Conservation (phyloP, 2,113 vertebrate species). For the Alouatta palliata region DNA sequence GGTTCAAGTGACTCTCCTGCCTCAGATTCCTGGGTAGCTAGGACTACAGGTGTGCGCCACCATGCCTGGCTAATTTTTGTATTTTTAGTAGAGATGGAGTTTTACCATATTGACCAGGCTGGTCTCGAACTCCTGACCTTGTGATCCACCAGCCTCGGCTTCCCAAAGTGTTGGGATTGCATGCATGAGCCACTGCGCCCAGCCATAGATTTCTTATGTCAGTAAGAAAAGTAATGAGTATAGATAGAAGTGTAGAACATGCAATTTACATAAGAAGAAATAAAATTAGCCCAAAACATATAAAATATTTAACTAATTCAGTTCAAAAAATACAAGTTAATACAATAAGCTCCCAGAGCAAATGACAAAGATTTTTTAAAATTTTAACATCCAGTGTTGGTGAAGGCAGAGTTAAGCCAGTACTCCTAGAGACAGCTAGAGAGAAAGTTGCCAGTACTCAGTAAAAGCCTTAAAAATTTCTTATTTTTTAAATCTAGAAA, state of each 20-base stretch:
- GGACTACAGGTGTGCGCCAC: no score
- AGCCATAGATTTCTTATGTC: neutral
- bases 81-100: no score
- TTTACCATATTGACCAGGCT: no score
- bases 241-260: constrained; percentile 18
- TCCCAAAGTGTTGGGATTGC: no score
- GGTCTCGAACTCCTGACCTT: no score
- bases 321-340: constrained; percentile 18
- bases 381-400: neutral
- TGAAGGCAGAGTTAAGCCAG: neutral
- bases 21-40: no score
- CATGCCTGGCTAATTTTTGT: no score
- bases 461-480: neutral
- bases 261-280: neutral
- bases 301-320: neutral
- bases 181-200: no score
- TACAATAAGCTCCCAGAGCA: neutral
- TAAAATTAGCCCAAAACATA: constrained; percentile 1
- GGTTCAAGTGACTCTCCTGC: no score
- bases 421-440: neutral
- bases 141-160: no score
- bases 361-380: neutral
- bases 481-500: neutral
- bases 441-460: neutral
- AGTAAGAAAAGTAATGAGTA: neutral